These are phyloP conservation scores for Melipona beecheii DNA, from an alignment of 2,888 invertebrate species.

Conservation along the genomic window DNA sequence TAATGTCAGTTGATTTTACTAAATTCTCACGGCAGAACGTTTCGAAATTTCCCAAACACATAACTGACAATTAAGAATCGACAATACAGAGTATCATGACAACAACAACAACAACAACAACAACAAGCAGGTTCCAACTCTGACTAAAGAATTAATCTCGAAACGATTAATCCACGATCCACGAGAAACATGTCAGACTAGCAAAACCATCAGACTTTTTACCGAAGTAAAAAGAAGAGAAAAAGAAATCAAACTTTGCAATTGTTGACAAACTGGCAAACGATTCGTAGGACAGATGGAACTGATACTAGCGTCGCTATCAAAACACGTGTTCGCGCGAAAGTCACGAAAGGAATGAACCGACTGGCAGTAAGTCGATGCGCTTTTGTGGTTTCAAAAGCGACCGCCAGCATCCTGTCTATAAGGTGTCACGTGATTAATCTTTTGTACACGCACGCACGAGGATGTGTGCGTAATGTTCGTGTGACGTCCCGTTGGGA, in stretches of 20 bases:
- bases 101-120: not conserved
- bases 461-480: not conserved
- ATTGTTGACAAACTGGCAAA: not conserved
- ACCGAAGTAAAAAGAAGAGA: not conserved
- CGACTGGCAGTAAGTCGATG: constrained; percentile 49
- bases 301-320: not conserved
- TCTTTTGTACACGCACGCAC: constrained; percentile 14
- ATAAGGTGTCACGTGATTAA: constrained; percentile 59
- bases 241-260: not conserved
- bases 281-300: not conserved
- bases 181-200: not conserved
- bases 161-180: not conserved
- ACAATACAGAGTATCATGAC: not conserved
- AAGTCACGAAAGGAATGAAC: constrained; percentile 54
- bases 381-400: constrained; percentile 62
- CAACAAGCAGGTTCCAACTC: not conserved
- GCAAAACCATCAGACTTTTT: not conserved
- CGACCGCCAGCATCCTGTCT: constrained; percentile 60
- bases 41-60: not conserved
- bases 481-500: not conserved
- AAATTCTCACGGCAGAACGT: not conserved
- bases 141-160: not conserved
- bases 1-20: not conserved
- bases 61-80: not conserved
- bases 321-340: constrained; percentile 40